Base-by-base conservation (phyloP, 2,113 vertebrate genomes). In the Sitta europaea region DNA sequence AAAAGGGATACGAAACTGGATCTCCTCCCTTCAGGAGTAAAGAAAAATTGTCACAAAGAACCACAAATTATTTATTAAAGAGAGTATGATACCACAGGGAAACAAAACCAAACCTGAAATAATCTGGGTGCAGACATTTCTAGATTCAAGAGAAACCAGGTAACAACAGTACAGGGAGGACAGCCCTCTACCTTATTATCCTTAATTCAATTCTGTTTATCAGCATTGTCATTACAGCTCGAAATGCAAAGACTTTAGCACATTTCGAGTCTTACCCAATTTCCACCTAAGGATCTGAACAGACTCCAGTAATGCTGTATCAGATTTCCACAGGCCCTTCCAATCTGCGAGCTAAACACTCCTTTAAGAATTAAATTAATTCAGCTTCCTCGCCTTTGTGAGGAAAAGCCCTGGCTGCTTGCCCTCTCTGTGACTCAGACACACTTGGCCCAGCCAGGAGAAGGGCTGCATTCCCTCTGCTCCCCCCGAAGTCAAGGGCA, bases 41-140 rank as follows among this genome's bases (percentile, higher is more conserved):
- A 78, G 59, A 91, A 95, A 94, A 95, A 84, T 59, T 78, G 65
- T 67, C 94, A 95, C 85, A 93, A 93, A 95, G 92, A 88, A 74
- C 23, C 53, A 92, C 90, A 81, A 81, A 95, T 96, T 90, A 96
- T 94, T 97, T 90, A 96, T 94, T 94, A 88, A 92, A 93, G 70
- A 72, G 73, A 45, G 29, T 58, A 88, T 35, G 85, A 95, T 86
- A 86, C 87, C 82, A 90, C 8, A n/a, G 35, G 68, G 72, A 93
- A 95, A 94, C 75, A 95, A 93, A 95, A 63, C 68, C 33, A 95
- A 94, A 71, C 78, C 68, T 92, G 55, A 87, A 94, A 92, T 84
- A 71, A 95, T 78, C 67, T 53, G 75, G 61, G 86, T 50, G 62
- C 68, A 86, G 72, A 72, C 59, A 53, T 36, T 86, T 80, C 75